Percentiles rank a stretch among this genome's conserved stretches.
Conservation (phyloP, 2,888 invertebrate genomes). For the Lacanobia wlatinum region DNA sequence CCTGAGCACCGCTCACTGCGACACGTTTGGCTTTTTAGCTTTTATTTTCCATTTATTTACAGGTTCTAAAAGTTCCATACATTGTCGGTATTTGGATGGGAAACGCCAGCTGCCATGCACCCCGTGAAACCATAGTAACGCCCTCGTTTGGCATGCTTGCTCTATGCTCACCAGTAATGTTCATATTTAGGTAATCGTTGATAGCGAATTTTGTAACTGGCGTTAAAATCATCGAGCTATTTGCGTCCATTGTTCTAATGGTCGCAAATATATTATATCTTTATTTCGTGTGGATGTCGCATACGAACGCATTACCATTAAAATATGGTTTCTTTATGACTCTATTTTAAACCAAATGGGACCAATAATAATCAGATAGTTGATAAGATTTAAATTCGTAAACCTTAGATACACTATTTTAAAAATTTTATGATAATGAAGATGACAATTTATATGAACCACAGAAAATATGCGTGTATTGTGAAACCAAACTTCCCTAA, state of each 20-base stretch:
- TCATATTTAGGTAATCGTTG: neutral
- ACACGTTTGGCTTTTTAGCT: conserved; percentile 29
- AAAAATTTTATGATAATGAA: neutral
- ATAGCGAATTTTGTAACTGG: neutral
- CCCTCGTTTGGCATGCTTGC: conserved; percentile 29
- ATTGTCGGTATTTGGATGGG: conserved; percentile 24
- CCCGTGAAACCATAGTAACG: conserved; percentile 54
- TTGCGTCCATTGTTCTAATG: neutral
- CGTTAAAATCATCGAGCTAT: neutral
- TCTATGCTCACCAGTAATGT: conserved; percentile 7
- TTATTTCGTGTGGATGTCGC: neutral
- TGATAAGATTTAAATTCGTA: too few relatives aligned
- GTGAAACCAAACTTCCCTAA: neutral
- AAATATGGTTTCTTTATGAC: neutral
- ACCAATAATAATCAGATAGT: too few relatives aligned
- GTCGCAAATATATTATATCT: neutral
- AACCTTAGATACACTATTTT: too few relatives aligned
- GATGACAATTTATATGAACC: neutral
- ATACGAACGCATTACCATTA: too few relatives aligned
- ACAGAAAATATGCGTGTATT: too few relatives aligned
- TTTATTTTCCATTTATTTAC: conserved; percentile 41
- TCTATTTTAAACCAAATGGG: neutral
- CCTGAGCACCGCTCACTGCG: conserved; percentile 42
- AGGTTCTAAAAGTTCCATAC: conserved; percentile 28
- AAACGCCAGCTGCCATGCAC: conserved; percentile 35